Conservation (phyloP, 2,888 invertebrate species). For the Bruchidius siliquastri region DNA sequence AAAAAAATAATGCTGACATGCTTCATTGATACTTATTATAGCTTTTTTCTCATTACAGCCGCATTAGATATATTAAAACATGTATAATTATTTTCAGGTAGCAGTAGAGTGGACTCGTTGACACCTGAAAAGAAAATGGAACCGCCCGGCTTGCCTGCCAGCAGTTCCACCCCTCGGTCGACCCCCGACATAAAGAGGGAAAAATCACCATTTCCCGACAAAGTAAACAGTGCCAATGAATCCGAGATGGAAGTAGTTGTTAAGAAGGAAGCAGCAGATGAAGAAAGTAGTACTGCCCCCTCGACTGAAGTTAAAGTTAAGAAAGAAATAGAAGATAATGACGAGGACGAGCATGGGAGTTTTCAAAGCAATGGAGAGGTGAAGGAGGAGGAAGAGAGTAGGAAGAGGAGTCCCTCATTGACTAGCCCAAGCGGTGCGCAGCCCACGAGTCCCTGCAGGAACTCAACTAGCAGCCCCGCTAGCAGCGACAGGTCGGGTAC, state of each 20-base stretch:
- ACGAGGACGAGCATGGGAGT: slow-evolving; percentile 46
- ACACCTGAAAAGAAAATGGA: slow-evolving; percentile 77
- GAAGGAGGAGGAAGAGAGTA: slow-evolving; percentile 38
- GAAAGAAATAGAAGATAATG: slow-evolving; percentile 41
- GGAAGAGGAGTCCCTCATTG: slow-evolving; percentile 39
- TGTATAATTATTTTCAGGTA: slow-evolving; percentile 29
- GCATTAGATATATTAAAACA: no score
- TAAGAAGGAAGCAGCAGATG: slow-evolving; percentile 40
- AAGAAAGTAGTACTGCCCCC: slow-evolving; percentile 37
- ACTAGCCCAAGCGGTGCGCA: slow-evolving; percentile 42
- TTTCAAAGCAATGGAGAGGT: slow-evolving; percentile 41
- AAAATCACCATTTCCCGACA: slow-evolving; percentile 49
- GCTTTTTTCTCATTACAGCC: no score
- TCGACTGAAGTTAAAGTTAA: slow-evolving; percentile 45
- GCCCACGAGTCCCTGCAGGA: slow-evolving; percentile 58
- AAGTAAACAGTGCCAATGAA: slow-evolving; percentile 38
- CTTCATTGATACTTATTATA: no score
- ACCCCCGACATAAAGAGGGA: slow-evolving; percentile 62
- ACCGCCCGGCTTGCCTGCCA: slow-evolving; percentile 55
- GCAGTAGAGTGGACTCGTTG: slow-evolving; percentile 73
- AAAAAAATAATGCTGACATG: no score
- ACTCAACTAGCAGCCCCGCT: slow-evolving; percentile 64
- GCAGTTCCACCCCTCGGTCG: slow-evolving; percentile 58
- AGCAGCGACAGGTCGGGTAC: slow-evolving; percentile 75
- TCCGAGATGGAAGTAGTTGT: slow-evolving; percentile 45